Base-by-base conservation (phyloP, 2,888 invertebrate species). In the Girardia tigrina region DNA sequence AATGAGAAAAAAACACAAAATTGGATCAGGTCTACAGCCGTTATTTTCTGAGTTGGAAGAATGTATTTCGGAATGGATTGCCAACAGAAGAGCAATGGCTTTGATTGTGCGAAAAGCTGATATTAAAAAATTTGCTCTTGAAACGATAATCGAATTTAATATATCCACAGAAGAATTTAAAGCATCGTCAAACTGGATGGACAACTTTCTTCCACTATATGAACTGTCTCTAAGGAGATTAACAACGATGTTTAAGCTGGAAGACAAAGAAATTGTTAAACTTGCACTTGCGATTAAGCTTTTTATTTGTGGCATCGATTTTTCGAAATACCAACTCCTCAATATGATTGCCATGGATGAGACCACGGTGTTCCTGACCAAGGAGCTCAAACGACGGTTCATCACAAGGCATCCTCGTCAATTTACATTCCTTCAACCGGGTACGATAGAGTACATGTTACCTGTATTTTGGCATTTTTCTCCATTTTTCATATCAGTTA, bases 11-110 rank as follows among this genome's bases (percentile, higher is more conserved):
- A n/a, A n/a, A n/a, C n/a, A n/a, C n/a, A n/a, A n/a, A n/a, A n/a
- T n/a, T n/a, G n/a, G n/a, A n/a, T n/a, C n/a, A n/a, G n/a, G n/a
- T n/a, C n/a, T n/a, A n/a, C n/a, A n/a, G n/a, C n/a, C 56, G 56
- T 56, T 56, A 56, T 56, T 56, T 56, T 56, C 56, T 56, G 56
- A 56, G 56, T 8, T 56, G n/a, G 56, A 56, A 56, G n/a, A 56
- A 56, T 8, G 56, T 23, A 56, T 56, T 23, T 56, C 8, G 56
- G 56, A 56, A 56, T 56, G 56, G 4, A 56, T 56, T 56, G 56
- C 56, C 4, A 23, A n/a, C n/a, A 56, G 56, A 23, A 56, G 56
- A 56, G 56, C n/a, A 56, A 56, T 56, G 56, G 56, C 56, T 56
- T 56, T 56, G 56, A 23, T 56, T 56, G 56, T 56, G 56, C 56